Percentiles rank a stretch among this genome's conserved stretches.
These are phyloP conservation scores for Chorisops tibialis DNA, from an alignment of 2,888 invertebrate genomes.

Conservation along the genomic window DNA sequence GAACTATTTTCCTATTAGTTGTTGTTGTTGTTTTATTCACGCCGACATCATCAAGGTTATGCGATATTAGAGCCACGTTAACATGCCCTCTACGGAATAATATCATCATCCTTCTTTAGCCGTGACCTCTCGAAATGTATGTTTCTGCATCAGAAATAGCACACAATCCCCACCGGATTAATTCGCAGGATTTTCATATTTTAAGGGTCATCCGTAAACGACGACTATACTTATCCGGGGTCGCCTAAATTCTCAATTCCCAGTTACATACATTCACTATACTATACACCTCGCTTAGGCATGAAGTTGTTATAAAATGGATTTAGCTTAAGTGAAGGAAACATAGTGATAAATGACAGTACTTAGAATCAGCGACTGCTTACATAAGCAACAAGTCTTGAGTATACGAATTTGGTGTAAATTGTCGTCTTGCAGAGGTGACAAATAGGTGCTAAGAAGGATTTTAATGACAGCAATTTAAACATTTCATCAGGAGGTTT, in stretches of 20 bases:
- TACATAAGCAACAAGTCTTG: constrained; percentile 22
- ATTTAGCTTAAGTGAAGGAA: constrained; percentile 1
- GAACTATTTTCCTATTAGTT: not conserved
- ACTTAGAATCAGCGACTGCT: constrained; percentile 10
- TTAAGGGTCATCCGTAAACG: no score
- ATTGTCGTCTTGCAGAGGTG: constrained; percentile 9
- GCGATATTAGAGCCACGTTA: no score
- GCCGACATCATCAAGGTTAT: no score
- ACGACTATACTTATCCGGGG: no score
- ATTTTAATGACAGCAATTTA: constrained; percentile 20
- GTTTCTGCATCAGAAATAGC: no score
- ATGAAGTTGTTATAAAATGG: not conserved
- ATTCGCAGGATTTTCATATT: no score
- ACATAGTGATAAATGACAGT: constrained; percentile 10
- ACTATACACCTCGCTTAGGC: not conserved
- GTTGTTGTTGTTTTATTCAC: no score
- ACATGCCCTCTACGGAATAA: no score
- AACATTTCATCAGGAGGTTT: not conserved
- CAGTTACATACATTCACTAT: not conserved
- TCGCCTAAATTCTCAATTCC: not conserved
- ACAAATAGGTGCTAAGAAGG: constrained; percentile 13
- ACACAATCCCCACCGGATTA: no score
- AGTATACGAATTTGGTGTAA: constrained; percentile 14
- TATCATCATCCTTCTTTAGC: no score
- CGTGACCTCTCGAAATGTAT: no score